Base-by-base conservation (phyloP, 2,113 vertebrate species). In the Collichthys lucidus region DNA sequence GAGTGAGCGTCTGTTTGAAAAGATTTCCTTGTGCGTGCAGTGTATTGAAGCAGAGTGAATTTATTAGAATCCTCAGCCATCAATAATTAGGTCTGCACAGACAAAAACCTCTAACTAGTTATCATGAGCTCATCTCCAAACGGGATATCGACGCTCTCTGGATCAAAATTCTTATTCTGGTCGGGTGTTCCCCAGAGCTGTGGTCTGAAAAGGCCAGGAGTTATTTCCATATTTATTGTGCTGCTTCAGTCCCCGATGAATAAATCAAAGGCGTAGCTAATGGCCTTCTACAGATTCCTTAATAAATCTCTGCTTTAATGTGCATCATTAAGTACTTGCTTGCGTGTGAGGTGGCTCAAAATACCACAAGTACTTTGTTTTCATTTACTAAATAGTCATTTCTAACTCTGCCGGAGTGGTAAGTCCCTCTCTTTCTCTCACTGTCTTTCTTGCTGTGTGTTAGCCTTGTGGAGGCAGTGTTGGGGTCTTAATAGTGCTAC, bases 201-300 rank as follows among this genome's bases (percentile, higher is more conserved):
- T 83, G 86, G 85, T 86, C 84, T 84, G 82, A 62, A 93, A 91
- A 91, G 92, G 87, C 87, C 86, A 89, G 40, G 65, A 88, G 79
- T 83, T 87, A 93, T 93, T 93, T 90, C 89, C 91, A 93, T 92
- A 92, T 91, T 93, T 91, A 91, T 92, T 88, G 90, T 86, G 74
- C 89, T 49, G 87, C 86, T 86, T 70, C 77, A 64, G 62, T 73
- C 77, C 81, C 80, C 56, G 66, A 84, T 90, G 83, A 91, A 93
- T 91, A 93, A 93, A 94, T 91, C 91, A 94, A 83, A 91, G 82
- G 86, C 75, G 19, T 64, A 77, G 86, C 89, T 88, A 93, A 91
- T 92, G 88, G 86, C 84, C 67, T 87, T 88, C 80, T 80, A 78
- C 85, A 86, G 82, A 87, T 89, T 89, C 90, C 71, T 66, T 90